Conservation (phyloP, 2,113 vertebrate genomes). For the Suricata suricatta region DNA sequence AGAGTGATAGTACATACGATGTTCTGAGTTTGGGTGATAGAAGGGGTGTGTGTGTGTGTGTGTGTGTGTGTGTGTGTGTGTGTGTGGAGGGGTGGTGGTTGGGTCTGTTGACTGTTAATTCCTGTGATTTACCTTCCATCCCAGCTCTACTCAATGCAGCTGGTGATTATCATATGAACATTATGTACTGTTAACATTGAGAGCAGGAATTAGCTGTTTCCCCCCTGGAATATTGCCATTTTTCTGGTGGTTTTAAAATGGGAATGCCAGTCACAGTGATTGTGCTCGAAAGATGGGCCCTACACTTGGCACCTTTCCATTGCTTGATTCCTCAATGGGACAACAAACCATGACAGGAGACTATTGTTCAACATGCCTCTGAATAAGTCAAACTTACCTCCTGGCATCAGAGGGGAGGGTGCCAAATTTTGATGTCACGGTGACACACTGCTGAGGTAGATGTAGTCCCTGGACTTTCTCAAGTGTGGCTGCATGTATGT, state of each 20-base stretch:
- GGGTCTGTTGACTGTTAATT: not conserved
- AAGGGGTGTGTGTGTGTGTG: too few species aligned
- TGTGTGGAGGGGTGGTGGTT: not conserved
- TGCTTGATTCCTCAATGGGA: slow-evolving; percentile 23
- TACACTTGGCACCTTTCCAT: slow-evolving; percentile 18
- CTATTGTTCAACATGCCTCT: not conserved
- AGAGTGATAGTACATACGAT: not conserved
- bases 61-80: too few species aligned
- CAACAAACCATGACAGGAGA: slow-evolving; percentile 65
- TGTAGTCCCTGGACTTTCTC: slow-evolving; percentile 26
- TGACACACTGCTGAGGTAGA: not conserved
- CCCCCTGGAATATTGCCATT: not conserved
- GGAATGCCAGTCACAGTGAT: not conserved
- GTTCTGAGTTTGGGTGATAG: not conserved
- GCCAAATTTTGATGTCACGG: slow-evolving; percentile 17
- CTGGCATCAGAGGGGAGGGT: slow-evolving; percentile 30
- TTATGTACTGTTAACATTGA: not conserved
- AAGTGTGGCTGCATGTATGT: not conserved
- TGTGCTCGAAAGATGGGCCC: not conserved
- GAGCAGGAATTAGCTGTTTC: not conserved
- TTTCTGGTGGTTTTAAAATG: not conserved
- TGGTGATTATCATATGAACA: not conserved
- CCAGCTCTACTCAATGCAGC: not conserved
- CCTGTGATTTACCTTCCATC: not conserved
- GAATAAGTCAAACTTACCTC: slow-evolving; percentile 30